Base-by-base conservation (phyloP, 1,140 invertebrate genomes). In the Palaemon carinicauda region DNA sequence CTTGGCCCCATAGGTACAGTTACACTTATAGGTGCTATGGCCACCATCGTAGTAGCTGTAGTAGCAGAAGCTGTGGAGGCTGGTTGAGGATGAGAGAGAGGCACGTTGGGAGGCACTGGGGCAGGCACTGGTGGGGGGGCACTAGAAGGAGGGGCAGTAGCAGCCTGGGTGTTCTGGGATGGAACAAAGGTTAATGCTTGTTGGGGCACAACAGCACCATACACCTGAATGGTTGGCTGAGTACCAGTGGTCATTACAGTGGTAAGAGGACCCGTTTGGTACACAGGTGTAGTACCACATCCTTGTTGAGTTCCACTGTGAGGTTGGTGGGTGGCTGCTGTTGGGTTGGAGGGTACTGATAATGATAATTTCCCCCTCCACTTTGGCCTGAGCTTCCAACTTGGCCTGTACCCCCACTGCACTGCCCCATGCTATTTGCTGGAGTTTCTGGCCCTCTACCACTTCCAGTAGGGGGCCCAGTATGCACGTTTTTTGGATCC, bases 401-500 rank as follows among this genome's bases (percentile, higher is more conserved):
- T n/a, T n/a, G n/a, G n/a, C 82, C 53, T 29, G 24, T 84, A 75
- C 81, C 19, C 69, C 69, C n/a, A 24, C 69, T 24, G 24, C 69
- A 73, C 60, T 81, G 51, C 7, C 56, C 60, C 50, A 71, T 71
- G 51, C 81, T 65, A 74, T 78, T 80, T 60, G 29, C 73, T 91
- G 17, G 88, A 90, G 90, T 90, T 89, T 91, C 92, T 93, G 93
- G 94, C 93, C 92, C 94, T 94, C 94, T 94, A 94, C 93, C 94
- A 93, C 93, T 93, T 96, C 96, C 96, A 96, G 96, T 96, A 96
- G 96, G 96, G 95, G 96, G 96, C 94, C 96, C 96, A 96, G 96
- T 96, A 96, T 94, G 95, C 95, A 95, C 96, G 96, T 97, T 97
- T 97, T 97, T 97, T 97, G 96, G 95, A 96, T 95, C 96, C 93